Evolutionary conservation across 1,140 invertebrate species (phyloP), one percentile per base, ranked within the genome.

Genomic region (Eriocheir sinensis): DNA sequence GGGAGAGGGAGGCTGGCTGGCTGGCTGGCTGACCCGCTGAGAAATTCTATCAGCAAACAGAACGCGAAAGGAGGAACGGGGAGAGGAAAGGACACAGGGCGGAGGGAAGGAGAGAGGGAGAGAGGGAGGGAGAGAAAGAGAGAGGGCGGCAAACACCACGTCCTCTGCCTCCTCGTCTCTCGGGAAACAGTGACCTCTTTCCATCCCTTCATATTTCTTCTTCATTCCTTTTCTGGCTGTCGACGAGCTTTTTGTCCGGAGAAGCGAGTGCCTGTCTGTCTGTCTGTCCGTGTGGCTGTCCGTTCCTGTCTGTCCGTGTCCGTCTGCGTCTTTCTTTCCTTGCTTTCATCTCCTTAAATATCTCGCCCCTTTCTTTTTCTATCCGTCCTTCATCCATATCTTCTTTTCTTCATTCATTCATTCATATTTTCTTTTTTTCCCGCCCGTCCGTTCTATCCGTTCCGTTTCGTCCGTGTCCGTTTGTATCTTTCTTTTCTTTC

Each of bases 171-270:
- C 80, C 80, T 81, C 80, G 30, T 36, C 38, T 38, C 81, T 9
- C 3, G 38, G 38, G 38, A 38, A 85, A 85, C 34, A 85, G 30
- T 85, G 38, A 85, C 34, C 34, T 85, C 34, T 34, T 85, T 41
- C 81, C 81, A 36, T 21, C 81, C 38, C 81, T 41, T 41, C 81
- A 36, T 41, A 36, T 85, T 41, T 41, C 81, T 85, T n/a, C 34
- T 34, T 85, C 38, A 41, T 85, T 85, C 38, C 81, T 41, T 85
- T 85, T 85, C 81, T 21, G 38, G 9, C 81, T 85, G 81, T 38
- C 81, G 38, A 12, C 81, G 34, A 36, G 17, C 81, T 41, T 41
- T 85, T 41, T 41, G 34, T 85, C 81, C 81, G 81, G 1, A 17
- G 17, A 0, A 36, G 17, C 34, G 38, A 38, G 38, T 41, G 38